Conservation (phyloP, 2,113 vertebrate species). For the Orycteropus afer region DNA sequence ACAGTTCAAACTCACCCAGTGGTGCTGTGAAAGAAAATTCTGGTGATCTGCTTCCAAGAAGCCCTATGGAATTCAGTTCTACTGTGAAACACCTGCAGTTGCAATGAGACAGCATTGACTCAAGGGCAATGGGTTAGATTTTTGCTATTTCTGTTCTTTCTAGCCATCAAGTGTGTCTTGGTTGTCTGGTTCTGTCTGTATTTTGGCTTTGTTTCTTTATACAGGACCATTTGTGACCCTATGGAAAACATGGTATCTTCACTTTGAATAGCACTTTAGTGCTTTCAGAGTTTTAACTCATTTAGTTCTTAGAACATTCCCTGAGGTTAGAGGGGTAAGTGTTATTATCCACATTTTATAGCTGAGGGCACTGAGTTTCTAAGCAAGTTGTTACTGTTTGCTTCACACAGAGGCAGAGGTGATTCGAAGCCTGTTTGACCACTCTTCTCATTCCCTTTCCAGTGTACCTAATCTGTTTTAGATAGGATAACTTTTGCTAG, state of each 20-base stretch:
- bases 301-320: background rate
- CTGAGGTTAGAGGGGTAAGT: background rate
- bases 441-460: constrained; percentile 10
- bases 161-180: background rate
- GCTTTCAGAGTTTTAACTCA: background rate
- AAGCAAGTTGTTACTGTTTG: constrained; percentile 47
- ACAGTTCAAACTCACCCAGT: too few relatives aligned
- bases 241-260: background rate
- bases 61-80: background rate
- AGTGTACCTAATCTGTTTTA: constrained; percentile 28
- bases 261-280: background rate
- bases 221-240: background rate
- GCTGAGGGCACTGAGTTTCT: background rate
- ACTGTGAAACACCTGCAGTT: background rate
- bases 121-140: background rate
- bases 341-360: background rate
- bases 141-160: background rate
- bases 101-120: background rate
- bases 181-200: background rate
- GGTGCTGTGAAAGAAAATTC: too few relatives aligned
- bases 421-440: background rate
- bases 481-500: constrained; percentile 27
- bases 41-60: background rate
- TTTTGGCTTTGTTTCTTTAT: background rate
- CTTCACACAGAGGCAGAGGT: background rate